Conservation (phyloP, 2,113 vertebrate genomes). For the Strix aluco region DNA sequence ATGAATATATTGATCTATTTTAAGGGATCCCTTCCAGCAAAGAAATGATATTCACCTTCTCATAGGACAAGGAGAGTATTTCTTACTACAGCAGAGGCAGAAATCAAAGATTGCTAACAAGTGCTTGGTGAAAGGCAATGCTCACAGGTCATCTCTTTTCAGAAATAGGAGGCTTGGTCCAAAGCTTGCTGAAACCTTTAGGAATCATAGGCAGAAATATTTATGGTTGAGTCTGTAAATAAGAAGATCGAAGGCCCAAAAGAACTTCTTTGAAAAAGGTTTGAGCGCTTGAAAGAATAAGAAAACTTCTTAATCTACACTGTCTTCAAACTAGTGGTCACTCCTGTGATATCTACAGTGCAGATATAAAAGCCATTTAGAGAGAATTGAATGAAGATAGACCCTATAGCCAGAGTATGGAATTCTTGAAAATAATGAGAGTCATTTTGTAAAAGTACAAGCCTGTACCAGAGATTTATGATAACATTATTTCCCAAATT, state of each 20-base stretch:
- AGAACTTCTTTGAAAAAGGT: not conserved
- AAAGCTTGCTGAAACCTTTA: not conserved
- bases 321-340: not conserved
- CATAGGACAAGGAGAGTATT: not conserved
- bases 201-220: not conserved
- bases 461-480: not conserved
- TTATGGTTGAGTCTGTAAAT: not conserved
- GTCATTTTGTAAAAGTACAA: not conserved
- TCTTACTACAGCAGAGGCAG: not conserved
- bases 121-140: not conserved
- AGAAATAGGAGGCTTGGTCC: not conserved
- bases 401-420: not conserved
- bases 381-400: not conserved
- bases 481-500: not conserved
- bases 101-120: not conserved
- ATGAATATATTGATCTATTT: not conserved
- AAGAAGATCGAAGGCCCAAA: not conserved
- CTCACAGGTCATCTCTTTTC: not conserved
- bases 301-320: not conserved
- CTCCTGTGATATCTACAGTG: not conserved
- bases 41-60: not conserved
- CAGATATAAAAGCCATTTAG: not conserved
- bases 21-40: not conserved
- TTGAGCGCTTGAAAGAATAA: not conserved
- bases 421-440: conserved; percentile 12